Conservation (phyloP, 1,140 invertebrate genomes). For the Euwallacea fornicatus region DNA sequence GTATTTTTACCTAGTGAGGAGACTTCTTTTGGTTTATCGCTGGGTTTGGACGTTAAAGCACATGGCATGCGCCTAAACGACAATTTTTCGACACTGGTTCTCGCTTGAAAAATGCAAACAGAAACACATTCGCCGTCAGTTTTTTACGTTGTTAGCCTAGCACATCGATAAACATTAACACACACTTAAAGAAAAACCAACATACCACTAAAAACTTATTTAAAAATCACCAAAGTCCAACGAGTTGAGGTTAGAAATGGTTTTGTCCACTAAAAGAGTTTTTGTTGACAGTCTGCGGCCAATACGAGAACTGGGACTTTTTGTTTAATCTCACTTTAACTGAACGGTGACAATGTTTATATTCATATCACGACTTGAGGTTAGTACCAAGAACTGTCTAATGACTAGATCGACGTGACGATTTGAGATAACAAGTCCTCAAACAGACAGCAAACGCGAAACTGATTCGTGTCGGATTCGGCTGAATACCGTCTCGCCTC, state of each 20-base stretch:
- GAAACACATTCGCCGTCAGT: constrained; percentile 37
- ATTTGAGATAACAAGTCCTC: constrained; percentile 13
- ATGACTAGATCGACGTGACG: constrained; percentile 21
- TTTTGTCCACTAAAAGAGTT: constrained; percentile 27
- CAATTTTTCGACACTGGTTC: constrained; percentile 35
- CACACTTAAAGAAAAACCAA: constrained; percentile 36
- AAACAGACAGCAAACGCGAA: constrained; percentile 23
- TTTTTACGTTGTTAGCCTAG: constrained; percentile 34
- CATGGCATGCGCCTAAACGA: constrained; percentile 39
- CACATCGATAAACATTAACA: constrained; percentile 39
- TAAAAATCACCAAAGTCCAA: constrained; percentile 26
- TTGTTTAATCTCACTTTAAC: neutral
- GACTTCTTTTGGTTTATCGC: constrained; percentile 35
- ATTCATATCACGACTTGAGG: constrained; percentile 15
- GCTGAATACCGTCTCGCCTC: constrained; percentile 24
- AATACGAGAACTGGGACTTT: constrained; percentile 2
- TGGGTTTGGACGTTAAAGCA: constrained; percentile 32
- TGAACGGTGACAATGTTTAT: constrained; percentile 20
- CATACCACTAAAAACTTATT: constrained; percentile 36
- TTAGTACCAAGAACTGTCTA: constrained; percentile 33
- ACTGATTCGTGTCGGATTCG: constrained; percentile 29
- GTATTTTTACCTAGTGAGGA: constrained; percentile 36
- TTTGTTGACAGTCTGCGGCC: constrained; percentile 16
- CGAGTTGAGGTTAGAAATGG: constrained; percentile 36
- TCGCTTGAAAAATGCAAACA: constrained; percentile 37